A percentile compares a stretch with the other conserved stretches of the same genome.
Evolutionary conservation across 2,113 vertebrate species (phyloP).

Genomic region (Carollia perspicillata): DNA sequence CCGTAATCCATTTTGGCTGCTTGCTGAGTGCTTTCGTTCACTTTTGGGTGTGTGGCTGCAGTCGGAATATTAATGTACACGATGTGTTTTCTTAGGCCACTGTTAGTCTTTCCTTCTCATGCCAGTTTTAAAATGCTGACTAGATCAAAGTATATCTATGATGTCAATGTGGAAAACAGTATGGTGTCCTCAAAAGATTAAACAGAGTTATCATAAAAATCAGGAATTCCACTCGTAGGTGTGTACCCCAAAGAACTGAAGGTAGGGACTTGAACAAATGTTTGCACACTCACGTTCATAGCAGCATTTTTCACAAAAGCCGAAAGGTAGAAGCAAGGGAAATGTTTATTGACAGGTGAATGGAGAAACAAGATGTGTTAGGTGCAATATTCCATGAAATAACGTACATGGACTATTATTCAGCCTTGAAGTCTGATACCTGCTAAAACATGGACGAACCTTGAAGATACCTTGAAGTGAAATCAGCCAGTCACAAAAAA

Average conservation of each 20-base stretch:
- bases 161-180: background rate
- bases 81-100: background rate
- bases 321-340: background rate
- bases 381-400: no score
- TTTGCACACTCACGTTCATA: background rate
- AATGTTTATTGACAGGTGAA: background rate
- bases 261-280: background rate
- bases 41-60: background rate
- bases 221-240: background rate
- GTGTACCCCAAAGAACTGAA: background rate
- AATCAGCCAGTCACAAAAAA: background rate
- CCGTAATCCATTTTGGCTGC: background rate
- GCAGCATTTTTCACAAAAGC: background rate
- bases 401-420: background rate
- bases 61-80: background rate
- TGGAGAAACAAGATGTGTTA: background rate
- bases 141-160: background rate
- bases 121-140: background rate
- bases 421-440: background rate
- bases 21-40: background rate
- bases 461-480: background rate
- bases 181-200: background rate
- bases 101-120: background rate
- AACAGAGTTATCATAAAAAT: background rate
- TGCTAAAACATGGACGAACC: background rate